Evolutionary conservation across 2,113 vertebrate species (phyloP).

Genomic region (Apistogramma diplotaenia): DNA sequence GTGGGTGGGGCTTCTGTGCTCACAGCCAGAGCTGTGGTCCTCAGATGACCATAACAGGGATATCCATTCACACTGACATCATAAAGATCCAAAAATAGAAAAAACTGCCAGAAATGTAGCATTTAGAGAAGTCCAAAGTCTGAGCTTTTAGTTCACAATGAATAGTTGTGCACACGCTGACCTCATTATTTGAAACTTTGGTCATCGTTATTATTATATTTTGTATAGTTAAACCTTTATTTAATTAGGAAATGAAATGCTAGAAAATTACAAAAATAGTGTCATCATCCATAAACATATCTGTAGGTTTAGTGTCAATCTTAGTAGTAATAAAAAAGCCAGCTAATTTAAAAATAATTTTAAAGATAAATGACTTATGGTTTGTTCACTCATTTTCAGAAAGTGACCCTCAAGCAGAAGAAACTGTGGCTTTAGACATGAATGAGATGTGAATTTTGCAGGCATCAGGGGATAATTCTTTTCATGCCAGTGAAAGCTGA

Average conservation of each 20-base stretch:
- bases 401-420: neutral
- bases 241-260: too few relatives aligned
- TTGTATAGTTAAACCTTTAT: neutral
- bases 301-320: neutral
- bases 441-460: neutral
- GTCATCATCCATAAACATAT: neutral
- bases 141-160: too few relatives aligned
- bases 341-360: neutral
- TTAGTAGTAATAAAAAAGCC: neutral
- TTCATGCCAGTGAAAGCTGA: neutral
- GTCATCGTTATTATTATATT: neutral
- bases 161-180: too few relatives aligned
- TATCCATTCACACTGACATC: neutral
- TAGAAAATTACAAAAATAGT: neutral
- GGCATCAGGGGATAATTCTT: neutral
- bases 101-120: neutral
- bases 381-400: neutral
- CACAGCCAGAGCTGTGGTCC: neutral
- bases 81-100: neutral
- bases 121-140: too few relatives aligned
- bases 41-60: neutral
- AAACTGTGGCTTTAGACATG: neutral
- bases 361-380: neutral
- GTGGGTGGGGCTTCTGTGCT: neutral
- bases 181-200: neutral